These are phyloP conservation scores for Gymnarchus niloticus DNA, from an alignment of 2,113 vertebrate species.

Conservation along the genomic window DNA sequence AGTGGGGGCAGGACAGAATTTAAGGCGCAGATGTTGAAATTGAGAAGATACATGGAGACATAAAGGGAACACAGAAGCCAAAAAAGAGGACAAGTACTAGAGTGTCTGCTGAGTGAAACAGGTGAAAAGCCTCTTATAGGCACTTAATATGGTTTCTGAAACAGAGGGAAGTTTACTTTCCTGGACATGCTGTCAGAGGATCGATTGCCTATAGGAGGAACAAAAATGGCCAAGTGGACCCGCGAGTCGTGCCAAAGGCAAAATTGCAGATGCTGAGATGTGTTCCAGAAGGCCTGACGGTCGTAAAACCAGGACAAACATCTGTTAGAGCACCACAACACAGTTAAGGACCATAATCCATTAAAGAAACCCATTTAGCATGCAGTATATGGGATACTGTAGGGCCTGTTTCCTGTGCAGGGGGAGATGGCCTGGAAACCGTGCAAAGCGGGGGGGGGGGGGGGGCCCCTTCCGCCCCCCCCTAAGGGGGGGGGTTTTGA, in stretches of 20 bases:
- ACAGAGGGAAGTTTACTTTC: constrained; percentile 3
- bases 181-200: neutral
- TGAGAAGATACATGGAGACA: neutral
- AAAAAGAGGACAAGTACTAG: neutral
- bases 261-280: neutral
- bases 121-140: neutral
- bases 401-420: neutral
- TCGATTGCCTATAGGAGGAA: neutral
- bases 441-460: neutral
- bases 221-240: neutral
- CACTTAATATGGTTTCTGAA: neutral
- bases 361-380: constrained; percentile 2
- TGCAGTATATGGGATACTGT: neutral
- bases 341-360: constrained; percentile 10
- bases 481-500: no score
- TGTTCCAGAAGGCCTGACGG: constrained; percentile 1
- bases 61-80: neutral
- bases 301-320: constrained; percentile 5
- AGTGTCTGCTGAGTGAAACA: neutral
- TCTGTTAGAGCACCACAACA: neutral
- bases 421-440: neutral
- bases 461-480: no score
- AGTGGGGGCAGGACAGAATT: neutral
- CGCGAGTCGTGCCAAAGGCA: neutral
- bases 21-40: no score